Evolutionary conservation across 2,113 vertebrate genomes (phyloP), one percentile per base, ranked within the genome.

Genomic region (Pionites leucogaster): DNA sequence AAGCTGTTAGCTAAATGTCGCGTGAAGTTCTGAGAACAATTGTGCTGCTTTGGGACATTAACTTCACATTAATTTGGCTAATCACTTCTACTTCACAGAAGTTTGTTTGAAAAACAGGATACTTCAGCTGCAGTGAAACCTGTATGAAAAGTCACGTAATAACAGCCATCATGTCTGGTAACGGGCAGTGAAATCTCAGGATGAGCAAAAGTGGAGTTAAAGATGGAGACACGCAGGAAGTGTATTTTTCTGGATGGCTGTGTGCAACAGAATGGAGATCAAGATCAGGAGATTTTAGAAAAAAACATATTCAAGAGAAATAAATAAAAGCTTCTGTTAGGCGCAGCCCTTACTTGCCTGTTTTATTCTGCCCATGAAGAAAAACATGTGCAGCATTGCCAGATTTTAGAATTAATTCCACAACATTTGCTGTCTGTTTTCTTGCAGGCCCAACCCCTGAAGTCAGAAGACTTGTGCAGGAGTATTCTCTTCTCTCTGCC

Each of bases 11-110:
- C 81, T 97, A 96, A 97, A 97, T 96, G 91, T 96, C 77, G 80
- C 96, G 50, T 96, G 96, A 96, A 97, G 93, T 95, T 95, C 96
- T 96, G 92, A 96, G 96, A 97, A 97, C 92, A 97, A 97, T 97
- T 95, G 88, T 96, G 86, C 96, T 94, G 92, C 92, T 96, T 84
- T 96, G 96, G 95, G 96, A 96, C 96, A 96, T 97, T 96, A 97
- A 95, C 96, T 94, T 93, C 95, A 91, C 96, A 97, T 96, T 96
- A 96, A 96, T 97, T 96, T 96, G 78, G 95, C 88, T 97, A 97
- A 96, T 97, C 96, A 96, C 93, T 94, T 95, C 95, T 95, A 91
- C 95, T 96, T 96, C 88, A 91, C 93, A 96, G 96, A 93, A 93
- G 88, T 96, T 96, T 95, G 95, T 96, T 96, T 96, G 96, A 95